These are phyloP conservation scores for Trogon melanurus DNA, from an alignment of 2,113 vertebrate genomes.

Conservation along the genomic window DNA sequence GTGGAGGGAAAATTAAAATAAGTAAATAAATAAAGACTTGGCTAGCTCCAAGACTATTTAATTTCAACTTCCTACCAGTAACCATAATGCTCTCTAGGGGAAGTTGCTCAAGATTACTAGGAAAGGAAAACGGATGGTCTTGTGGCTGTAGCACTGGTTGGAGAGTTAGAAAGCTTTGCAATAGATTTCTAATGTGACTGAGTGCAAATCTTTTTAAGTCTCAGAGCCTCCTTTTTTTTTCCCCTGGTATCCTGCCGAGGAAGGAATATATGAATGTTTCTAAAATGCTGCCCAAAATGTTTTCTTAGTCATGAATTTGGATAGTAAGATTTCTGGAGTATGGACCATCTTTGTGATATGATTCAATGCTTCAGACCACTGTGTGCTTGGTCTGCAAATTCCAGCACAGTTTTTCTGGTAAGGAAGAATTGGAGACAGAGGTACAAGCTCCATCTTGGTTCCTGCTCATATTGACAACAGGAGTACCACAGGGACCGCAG, in stretches of 20 bases:
- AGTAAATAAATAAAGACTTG: neutral
- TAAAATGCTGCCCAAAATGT: neutral
- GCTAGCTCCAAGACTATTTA: neutral
- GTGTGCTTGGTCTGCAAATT: neutral
- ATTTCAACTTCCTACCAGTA: conserved; percentile 27
- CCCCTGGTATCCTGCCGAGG: neutral
- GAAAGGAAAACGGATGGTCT: neutral
- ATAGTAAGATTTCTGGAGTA: neutral
- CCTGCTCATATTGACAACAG: neutral
- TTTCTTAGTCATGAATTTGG: neutral
- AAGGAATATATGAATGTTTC: neutral
- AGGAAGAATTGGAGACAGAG: neutral
- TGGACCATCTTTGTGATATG: neutral
- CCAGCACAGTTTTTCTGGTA: neutral
- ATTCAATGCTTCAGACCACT: neutral
- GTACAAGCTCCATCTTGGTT: neutral
- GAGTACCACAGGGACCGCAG: neutral
- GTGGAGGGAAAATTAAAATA: neutral
- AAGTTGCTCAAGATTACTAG: neutral
- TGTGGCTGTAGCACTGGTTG: neutral
- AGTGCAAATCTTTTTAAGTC: neutral
- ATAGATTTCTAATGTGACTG: neutral
- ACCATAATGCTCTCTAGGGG: neutral
- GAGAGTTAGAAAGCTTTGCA: neutral
- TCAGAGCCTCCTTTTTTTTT: neutral